phyloP scores from a whole-genome alignment of 2,113 vertebrate genomes.

The Corvus moneduloides region DNA sequence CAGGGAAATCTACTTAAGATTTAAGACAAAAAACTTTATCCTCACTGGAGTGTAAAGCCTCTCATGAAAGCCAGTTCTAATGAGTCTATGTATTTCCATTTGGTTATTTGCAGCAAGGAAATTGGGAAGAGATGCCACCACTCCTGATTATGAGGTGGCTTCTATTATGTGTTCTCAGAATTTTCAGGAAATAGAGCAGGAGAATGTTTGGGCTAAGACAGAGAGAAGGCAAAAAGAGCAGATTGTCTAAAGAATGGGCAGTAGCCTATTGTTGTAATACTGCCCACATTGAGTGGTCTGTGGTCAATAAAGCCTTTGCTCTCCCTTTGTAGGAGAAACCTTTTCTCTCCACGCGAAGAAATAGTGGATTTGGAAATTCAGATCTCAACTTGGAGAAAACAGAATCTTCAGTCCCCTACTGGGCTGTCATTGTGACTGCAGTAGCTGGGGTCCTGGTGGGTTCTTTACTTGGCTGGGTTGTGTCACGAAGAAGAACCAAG shows the following conservation, averaged over 20 bases:
- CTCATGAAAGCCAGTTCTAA: background rate
- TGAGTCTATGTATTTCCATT: background rate
- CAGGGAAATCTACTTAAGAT: background rate
- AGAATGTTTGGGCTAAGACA: background rate
- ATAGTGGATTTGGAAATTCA: slow-evolving; percentile 68
- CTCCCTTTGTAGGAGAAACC: slow-evolving; percentile 78
- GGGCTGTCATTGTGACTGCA: slow-evolving; percentile 77
- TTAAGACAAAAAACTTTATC: background rate
- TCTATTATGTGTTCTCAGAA: background rate
- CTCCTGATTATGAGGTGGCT: background rate
- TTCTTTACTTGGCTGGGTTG: slow-evolving; percentile 49
- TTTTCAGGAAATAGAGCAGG: background rate
- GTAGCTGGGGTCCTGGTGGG: slow-evolving; percentile 71
- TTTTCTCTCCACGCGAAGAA: slow-evolving; percentile 81
- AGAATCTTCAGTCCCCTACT: slow-evolving; percentile 49
- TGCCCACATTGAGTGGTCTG: background rate
- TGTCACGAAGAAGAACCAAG: slow-evolving; percentile 50
- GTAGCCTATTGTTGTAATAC: background rate
- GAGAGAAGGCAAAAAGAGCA: background rate
- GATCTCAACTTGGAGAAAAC: background rate
- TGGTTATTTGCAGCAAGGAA: background rate
- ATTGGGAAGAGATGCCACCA: background rate
- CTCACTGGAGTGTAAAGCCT: background rate
- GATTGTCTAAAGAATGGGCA: background rate
- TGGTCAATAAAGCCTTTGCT: background rate